phyloP scores from a whole-genome alignment of 37 sponge, comb jelly and placozoan species.

The Spongia lamella region DNA sequence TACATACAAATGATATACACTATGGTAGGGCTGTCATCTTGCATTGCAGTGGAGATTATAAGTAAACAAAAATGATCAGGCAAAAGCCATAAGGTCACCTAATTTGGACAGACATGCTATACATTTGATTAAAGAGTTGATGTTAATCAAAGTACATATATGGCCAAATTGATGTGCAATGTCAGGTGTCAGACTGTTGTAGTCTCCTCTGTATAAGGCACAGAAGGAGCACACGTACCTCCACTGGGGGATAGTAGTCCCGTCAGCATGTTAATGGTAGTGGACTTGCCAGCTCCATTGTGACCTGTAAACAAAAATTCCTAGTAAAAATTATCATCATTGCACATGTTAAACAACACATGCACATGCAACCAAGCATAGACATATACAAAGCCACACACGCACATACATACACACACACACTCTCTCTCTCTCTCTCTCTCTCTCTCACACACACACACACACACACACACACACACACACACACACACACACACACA shows the following conservation, averaged over 20 bases:
- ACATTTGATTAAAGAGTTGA: slow-evolving; percentile 1
- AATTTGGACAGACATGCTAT: background rate
- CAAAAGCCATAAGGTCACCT: background rate
- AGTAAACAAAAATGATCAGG: background rate
- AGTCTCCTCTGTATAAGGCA: no score
- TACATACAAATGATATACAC: no score
- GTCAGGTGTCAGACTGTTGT: no score
- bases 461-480: background rate
- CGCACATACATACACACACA: no score
- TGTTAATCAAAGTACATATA: background rate
- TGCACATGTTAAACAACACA: background rate
- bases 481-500: background rate
- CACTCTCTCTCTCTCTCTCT: no score
- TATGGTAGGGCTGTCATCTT: no score
- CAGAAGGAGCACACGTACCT: slow-evolving; percentile 43
- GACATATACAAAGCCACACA: no score
- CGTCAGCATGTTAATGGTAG: slow-evolving; percentile 84
- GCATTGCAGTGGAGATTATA: no score
- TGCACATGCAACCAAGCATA: background rate
- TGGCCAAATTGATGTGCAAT: background rate
- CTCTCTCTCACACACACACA: background rate
- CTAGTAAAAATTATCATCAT: background rate
- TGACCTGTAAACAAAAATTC: slow-evolving; percentile 47
- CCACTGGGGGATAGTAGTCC: slow-evolving; percentile 60
- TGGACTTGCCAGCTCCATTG: slow-evolving; percentile 89